These are phyloP conservation scores for Autographa gamma DNA, from an alignment of 2,888 invertebrate species.

Conservation along the genomic window DNA sequence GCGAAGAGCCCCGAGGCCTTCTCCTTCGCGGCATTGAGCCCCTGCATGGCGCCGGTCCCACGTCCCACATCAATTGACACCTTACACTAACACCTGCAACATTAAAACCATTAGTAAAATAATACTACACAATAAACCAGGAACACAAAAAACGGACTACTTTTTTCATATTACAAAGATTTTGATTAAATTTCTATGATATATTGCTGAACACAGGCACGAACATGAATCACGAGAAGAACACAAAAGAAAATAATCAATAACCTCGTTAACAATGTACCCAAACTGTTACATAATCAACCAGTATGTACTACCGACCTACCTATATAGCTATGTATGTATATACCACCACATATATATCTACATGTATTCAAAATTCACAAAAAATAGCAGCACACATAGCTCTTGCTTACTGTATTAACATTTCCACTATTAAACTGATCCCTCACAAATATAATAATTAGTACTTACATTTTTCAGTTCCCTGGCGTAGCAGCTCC, in stretches of 20 bases:
- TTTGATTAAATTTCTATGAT: not conserved
- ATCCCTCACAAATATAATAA: constrained; percentile 40
- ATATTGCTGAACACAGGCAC: not conserved
- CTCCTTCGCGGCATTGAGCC: constrained; percentile 86
- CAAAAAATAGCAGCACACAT: constrained; percentile 20
- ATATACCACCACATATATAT: constrained; percentile 15
- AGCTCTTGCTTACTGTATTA: constrained; percentile 13
- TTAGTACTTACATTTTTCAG: constrained; percentile 83
- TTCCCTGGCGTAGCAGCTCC: constrained; percentile 83
- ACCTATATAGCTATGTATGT: constrained; percentile 40
- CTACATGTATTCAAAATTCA: constrained; percentile 39
- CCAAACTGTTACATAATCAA: constrained; percentile 48
- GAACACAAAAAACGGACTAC: not conserved
- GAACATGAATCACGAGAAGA: not conserved
- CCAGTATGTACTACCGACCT: constrained; percentile 21
- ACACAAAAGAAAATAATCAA: not conserved
- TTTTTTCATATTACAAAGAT: not conserved
- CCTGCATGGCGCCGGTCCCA: constrained; percentile 80
- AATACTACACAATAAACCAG: too few relatives aligned
- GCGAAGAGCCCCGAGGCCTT: constrained; percentile 86
- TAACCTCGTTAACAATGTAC: not conserved
- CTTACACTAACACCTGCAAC: constrained; percentile 73
- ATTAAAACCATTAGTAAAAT: constrained; percentile 13
- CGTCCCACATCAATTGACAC: constrained; percentile 80
- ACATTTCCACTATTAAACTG: constrained; percentile 14